A percentile compares a stretch with the other conserved stretches of the same genome.
phyloP scores from a whole-genome alignment of 2,888 invertebrate genomes.

The Epinotia bilunana region DNA sequence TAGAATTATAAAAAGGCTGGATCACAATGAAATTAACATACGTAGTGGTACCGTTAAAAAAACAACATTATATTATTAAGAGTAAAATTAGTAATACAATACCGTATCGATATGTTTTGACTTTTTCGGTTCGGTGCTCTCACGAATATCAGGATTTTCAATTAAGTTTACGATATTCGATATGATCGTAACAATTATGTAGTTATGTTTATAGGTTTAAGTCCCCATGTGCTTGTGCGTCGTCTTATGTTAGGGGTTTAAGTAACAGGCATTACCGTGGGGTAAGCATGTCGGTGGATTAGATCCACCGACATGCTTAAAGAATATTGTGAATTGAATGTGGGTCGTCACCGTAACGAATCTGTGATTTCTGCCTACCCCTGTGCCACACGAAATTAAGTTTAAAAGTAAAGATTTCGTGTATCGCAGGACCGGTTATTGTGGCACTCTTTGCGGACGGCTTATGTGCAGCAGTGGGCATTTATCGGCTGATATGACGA shows the following conservation, averaged over 20 bases:
- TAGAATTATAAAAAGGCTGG: too few relatives aligned
- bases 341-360: too few relatives aligned
- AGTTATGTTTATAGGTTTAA: slow-evolving; percentile 24
- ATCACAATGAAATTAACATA: too few relatives aligned
- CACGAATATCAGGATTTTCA: slow-evolving; percentile 39
- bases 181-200: slow-evolving; percentile 36
- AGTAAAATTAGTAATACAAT: slow-evolving; percentile 8
- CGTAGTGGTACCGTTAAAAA: background rate
- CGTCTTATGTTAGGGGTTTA: background rate
- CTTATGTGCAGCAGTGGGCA: too few relatives aligned
- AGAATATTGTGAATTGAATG: too few relatives aligned
- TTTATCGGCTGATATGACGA: too few relatives aligned
- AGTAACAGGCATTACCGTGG: slow-evolving; percentile 7
- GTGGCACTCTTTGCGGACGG: too few relatives aligned
- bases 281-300: slow-evolving; percentile 4
- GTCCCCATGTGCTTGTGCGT: background rate
- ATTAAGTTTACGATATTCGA: slow-evolving; percentile 38
- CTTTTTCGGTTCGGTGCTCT: slow-evolving; percentile 15
- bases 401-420: too few relatives aligned
- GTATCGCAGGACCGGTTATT: too few relatives aligned
- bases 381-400: too few relatives aligned
- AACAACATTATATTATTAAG: background rate
- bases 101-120: slow-evolving; percentile 12
- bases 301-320: too few relatives aligned
- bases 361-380: too few relatives aligned